Percentiles rank a stretch among this genome's conserved stretches.
Conservation (phyloP, 2,888 invertebrate genomes). For the Epinotia bilunana region DNA sequence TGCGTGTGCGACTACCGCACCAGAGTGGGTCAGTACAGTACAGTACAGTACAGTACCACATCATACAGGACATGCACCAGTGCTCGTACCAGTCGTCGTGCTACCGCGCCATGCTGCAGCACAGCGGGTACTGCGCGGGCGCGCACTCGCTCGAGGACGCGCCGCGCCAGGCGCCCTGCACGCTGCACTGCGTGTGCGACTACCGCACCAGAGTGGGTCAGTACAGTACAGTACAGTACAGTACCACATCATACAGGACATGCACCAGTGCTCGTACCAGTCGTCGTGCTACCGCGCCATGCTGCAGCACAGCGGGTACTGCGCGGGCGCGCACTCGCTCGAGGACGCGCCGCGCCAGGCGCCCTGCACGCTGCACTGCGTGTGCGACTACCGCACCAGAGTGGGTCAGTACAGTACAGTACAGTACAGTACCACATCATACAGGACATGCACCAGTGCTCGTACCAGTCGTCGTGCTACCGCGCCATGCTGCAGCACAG, state of each 20-base stretch:
- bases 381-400: conserved; percentile 78
- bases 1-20: conserved; percentile 86
- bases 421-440: too few species aligned
- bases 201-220: conserved; percentile 52
- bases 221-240: conserved; percentile 5
- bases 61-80: too few species aligned
- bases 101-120: conserved; percentile 91
- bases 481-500: conserved; percentile 91
- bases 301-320: conserved; percentile 88
- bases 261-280: conserved; percentile 87
- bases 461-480: conserved; percentile 87
- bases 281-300: conserved; percentile 93
- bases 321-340: conserved; percentile 88
- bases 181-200: conserved; percentile 90
- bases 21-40: conserved; percentile 48
- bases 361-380: conserved; percentile 88
- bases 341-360: conserved; percentile 84
- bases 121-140: conserved; percentile 87
- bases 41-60: not conserved
- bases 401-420: conserved; percentile 48
- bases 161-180: conserved; percentile 84
- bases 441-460: not conserved
- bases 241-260: not conserved
- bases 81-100: conserved; percentile 94
- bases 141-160: conserved; percentile 87